A percentile compares a stretch with the other conserved stretches of the same genome.
These are phyloP conservation scores for Xiphophorus maculatus DNA, from an alignment of 2,113 vertebrate genomes.

Conservation along the genomic window DNA sequence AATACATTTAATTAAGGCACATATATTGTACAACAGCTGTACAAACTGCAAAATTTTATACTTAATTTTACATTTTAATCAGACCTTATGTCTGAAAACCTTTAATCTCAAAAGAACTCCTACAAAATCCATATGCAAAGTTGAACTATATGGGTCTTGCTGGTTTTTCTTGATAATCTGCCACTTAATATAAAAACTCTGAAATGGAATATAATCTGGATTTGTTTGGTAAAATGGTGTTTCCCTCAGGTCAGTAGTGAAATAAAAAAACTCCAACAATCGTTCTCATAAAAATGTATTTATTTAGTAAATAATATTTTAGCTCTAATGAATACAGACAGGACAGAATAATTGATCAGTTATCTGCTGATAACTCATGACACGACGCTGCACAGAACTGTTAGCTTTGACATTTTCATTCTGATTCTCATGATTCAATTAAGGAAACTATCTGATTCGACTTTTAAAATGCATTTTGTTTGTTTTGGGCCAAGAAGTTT, in stretches of 20 bases:
- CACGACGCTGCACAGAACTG: neutral
- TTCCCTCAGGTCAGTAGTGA: neutral
- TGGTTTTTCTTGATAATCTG: too few relatives aligned
- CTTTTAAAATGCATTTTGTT: neutral
- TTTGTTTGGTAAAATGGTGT: too few relatives aligned
- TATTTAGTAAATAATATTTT: conserved; percentile 91
- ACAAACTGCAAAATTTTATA: too few relatives aligned
- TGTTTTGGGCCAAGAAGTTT: neutral
- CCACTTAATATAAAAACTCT: too few relatives aligned
- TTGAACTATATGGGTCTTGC: too few relatives aligned
- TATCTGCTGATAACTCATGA: conserved; percentile 17
- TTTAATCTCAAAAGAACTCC: too few relatives aligned
- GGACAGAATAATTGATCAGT: conserved; percentile 48
- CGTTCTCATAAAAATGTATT: conserved; percentile 75
- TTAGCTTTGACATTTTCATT: conserved; percentile 29
- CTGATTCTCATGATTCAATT: conserved; percentile 24
- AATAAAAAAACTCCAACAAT: neutral
- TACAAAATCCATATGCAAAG: too few relatives aligned
- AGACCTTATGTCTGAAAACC: too few relatives aligned
- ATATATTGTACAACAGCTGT: too few relatives aligned
- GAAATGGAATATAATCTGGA: too few relatives aligned
- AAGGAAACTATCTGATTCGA: neutral
- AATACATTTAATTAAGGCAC: too few relatives aligned
- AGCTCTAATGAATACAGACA: conserved; percentile 74
- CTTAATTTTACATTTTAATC: too few relatives aligned